Conservation (phyloP, 2,888 invertebrate genomes). For the Ochropleura plecta region DNA sequence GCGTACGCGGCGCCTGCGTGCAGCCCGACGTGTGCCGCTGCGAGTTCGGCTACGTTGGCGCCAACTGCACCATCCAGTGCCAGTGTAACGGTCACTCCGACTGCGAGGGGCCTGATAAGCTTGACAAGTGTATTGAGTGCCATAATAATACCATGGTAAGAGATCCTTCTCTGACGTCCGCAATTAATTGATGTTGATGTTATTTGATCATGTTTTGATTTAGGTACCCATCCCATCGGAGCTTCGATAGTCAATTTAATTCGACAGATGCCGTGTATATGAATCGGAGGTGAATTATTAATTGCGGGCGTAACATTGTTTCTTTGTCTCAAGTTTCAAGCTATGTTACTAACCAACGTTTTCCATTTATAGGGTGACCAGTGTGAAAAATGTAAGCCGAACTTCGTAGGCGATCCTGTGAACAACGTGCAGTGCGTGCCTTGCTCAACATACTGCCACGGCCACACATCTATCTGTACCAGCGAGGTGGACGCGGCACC, state of each 20-base stretch:
- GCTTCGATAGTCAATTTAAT: not conserved
- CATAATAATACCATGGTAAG: slow-evolving; percentile 97
- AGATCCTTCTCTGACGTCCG: not conserved
- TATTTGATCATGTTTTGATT: too few species aligned
- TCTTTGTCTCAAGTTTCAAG: not conserved
- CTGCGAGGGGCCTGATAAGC: slow-evolving; percentile 96
- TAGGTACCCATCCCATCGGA: too few species aligned
- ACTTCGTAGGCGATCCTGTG: slow-evolving; percentile 97
- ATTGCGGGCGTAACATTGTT: not conserved
- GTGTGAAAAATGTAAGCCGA: slow-evolving; percentile 97
- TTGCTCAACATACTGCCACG: slow-evolving; percentile 97
- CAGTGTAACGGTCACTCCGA: slow-evolving; percentile 98
- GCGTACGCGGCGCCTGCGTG: slow-evolving; percentile 96
- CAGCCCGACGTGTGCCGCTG: slow-evolving; percentile 96
- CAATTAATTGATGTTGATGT: not conserved
- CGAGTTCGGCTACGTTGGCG: slow-evolving; percentile 98
- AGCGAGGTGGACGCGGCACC: slow-evolving; percentile 89
- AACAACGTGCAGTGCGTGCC: slow-evolving; percentile 96
- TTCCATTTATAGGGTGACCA: slow-evolving; percentile 92
- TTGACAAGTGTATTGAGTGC: slow-evolving; percentile 95
- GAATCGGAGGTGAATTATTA: not conserved
- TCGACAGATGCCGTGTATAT: not conserved
- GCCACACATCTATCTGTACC: slow-evolving; percentile 95
- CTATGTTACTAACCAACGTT: not conserved
- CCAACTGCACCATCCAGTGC: slow-evolving; percentile 98